Evolutionary conservation across 2,797 vertebrate species (phyloP), one percentile per base, ranked within the genome.

Genomic region (Pangasius larnaudii): DNA sequence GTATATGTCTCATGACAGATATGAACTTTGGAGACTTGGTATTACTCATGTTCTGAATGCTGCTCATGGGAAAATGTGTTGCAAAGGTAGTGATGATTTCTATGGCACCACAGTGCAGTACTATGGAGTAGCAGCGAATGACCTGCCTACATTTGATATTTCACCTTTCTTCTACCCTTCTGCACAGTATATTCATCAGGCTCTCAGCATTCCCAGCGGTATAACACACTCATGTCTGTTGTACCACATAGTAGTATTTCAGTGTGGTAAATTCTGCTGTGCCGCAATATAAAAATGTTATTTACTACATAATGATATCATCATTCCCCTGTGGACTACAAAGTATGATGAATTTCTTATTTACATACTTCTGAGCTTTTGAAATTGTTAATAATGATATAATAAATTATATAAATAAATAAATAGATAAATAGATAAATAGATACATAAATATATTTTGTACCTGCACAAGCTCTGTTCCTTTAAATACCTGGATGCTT

Each of bases 41-140:
- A 93, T 98, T 91, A 97, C 95, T 71, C 96, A 96, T 1, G 95
- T 97, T 69, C 90, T 96, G 91, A 98, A 97, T 1, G 96, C 96
- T 10, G 93, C 97, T 36, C 98, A 99, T 0, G 97, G 98, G 27
- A 96, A 96, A 88, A 92, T 96, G 89, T 96, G 94, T 91, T 97
- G 96, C 84, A 96, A 97, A 92, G 96, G 95, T 67, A 93, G 91
- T 18, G 93, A 96, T 85, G 95, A 95, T 87, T 97, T 96, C 93
- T 96, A 95, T 4, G 95, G 96, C 42, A 95, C 95, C 84, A 96
- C 94, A 1, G 92, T 96, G 80, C 93, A 92, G 88, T 97, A 96
- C 86, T 94, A 95, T 9, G 95, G 96, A 5, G 95, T 95, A 80
- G 88, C 94, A 30, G 96, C 96, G 87, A 96, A 95, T 16, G 95